phyloP scores from a whole-genome alignment of 2,113 vertebrate species.

The Piaya cayana region DNA sequence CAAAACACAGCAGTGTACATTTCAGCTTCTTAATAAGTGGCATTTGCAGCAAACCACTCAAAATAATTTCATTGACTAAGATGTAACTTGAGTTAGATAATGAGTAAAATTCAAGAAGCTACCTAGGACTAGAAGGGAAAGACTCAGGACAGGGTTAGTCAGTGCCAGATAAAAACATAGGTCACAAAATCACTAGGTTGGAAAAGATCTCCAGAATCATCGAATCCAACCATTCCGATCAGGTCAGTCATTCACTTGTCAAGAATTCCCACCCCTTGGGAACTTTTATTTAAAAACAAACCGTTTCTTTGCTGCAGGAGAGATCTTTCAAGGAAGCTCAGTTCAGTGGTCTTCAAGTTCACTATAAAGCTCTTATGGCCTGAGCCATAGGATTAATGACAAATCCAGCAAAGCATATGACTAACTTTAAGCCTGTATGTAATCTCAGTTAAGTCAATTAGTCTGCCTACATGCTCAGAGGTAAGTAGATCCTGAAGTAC shows the following conservation, averaged over 20 bases:
- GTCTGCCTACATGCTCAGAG: slow-evolving; percentile 19
- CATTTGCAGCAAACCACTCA: background rate
- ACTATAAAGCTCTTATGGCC: background rate
- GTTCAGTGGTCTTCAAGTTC: background rate
- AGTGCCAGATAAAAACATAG: background rate
- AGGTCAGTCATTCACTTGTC: background rate
- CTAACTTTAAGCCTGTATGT: slow-evolving; percentile 53
- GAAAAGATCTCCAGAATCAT: too few relatives aligned
- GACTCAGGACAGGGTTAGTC: background rate
- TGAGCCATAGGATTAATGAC: slow-evolving; percentile 17
- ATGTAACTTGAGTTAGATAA: background rate
- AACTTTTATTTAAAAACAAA: background rate
- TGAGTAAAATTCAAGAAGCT: background rate
- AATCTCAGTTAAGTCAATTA: slow-evolving; percentile 67
- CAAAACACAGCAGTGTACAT: background rate
- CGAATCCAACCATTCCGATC: too few relatives aligned
- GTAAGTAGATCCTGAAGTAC: slow-evolving; percentile 30
- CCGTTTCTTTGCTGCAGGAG: background rate
- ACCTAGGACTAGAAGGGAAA: background rate
- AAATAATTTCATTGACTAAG: background rate
- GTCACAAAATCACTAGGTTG: background rate
- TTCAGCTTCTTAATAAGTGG: background rate
- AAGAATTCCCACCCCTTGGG: background rate
- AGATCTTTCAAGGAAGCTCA: background rate
- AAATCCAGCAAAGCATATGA: slow-evolving; percentile 15